These are phyloP conservation scores for Eilema griseolum DNA, from an alignment of 2,888 invertebrate species.

Conservation along the genomic window DNA sequence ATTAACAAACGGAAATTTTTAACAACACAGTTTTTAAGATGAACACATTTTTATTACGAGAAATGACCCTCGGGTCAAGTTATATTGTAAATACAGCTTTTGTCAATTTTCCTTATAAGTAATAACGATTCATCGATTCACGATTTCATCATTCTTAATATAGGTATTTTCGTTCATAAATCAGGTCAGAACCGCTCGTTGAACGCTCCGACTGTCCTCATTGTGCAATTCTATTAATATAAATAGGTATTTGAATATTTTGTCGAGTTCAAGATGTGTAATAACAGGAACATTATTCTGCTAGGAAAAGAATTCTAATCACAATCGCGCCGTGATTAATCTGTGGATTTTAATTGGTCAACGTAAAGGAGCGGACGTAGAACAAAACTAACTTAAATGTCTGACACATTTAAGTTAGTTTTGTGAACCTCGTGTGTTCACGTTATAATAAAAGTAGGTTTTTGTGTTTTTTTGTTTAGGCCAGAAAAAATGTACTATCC, in stretches of 20 bases:
- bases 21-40: too few relatives aligned
- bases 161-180: neutral
- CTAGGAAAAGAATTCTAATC: neutral
- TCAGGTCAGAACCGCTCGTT: neutral
- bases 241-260: constrained; percentile 23
- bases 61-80: neutral
- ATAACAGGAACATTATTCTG: neutral
- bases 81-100: neutral
- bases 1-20: too few relatives aligned
- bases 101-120: neutral
- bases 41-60: too few relatives aligned
- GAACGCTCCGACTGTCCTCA: neutral
- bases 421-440: too few relatives aligned
- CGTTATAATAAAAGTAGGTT: too few relatives aligned
- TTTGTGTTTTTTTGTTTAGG: too few relatives aligned
- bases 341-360: neutral
- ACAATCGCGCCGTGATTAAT: neutral
- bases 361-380: too few relatives aligned
- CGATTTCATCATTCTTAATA: neutral
- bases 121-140: neutral
- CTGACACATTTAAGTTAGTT: too few relatives aligned
- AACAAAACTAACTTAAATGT: neutral
- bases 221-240: constrained; percentile 45
- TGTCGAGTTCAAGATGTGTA: neutral
- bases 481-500: too few relatives aligned